Evolutionary conservation across 2,113 vertebrate species (phyloP), one percentile per base, ranked within the genome.

Genomic region (Taurulus bubalis): DNA sequence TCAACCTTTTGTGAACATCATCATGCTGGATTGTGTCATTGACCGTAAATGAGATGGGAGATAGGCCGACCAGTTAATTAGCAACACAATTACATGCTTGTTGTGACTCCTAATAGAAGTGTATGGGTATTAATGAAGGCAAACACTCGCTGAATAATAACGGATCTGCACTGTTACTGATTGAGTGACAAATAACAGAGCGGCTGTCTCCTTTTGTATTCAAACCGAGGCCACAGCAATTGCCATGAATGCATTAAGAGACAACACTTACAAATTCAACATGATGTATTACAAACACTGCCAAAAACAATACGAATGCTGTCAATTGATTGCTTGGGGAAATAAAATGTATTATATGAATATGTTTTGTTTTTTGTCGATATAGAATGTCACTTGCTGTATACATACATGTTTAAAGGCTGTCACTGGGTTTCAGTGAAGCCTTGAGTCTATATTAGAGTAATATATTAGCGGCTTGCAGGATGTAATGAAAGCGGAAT

Each of bases 401-500:
- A 47, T 4, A 38, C 22, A 36, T 38, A 16, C 91, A 96, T 94
- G 95, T 97, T 95, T 79, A 95, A 91, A 47, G 95, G 94, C 24
- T 95, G 95, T 93, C 95, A 95, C 85, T 94, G 94, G 62, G 96
- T 83, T 95, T 96, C 89, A 96, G 60, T 90, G 95, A 95, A 94
- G 24, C 18, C 30, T 93, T 94, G 83, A 53, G 70, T 77, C 94
- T 96, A 90, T 96, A 95, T 90, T 96, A 94, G 80, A 96, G 94
- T 92, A 96, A 94, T 90, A 96, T 95, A 80, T 95, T 93, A 87
- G 96, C 95, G 90, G 95, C 95, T 85, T 96, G 95, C 38, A 96
- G 94, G 91, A 94, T 80, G 79, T 30, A 78, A 86, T 92, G 86
- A 85, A 79, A 82, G 68, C 90, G 26, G 75, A 36, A 72, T 36